A percentile compares a stretch with the other conserved stretches of the same genome.
These are phyloP conservation scores for Drosophila koepferae DNA, from an alignment of 2,888 invertebrate genomes.

Conservation along the genomic window DNA sequence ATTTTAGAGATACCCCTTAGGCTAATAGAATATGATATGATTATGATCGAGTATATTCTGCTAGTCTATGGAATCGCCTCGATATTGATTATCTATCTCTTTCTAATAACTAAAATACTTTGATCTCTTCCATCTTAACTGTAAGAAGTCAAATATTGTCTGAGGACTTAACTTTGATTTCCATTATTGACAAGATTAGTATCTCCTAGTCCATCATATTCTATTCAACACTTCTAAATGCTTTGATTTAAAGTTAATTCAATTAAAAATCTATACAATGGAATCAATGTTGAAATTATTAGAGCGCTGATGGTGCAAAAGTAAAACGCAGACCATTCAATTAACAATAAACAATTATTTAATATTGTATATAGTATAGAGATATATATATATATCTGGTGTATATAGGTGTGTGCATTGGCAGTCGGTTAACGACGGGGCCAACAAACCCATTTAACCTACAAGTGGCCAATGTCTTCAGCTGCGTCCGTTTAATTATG, in stretches of 20 bases:
- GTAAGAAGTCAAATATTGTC: not conserved
- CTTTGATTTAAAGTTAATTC: slow-evolving; percentile 41
- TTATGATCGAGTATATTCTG: not conserved
- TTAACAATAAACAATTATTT: slow-evolving; percentile 63
- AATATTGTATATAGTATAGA: slow-evolving; percentile 1
- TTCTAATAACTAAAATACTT: not conserved
- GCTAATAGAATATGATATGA: too few species aligned
- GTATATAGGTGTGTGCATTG: slow-evolving; percentile 12
- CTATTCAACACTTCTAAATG: slow-evolving; percentile 15
- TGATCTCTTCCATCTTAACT: not conserved
- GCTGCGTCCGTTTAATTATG: slow-evolving; percentile 77
- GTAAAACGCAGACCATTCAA: slow-evolving; percentile 72
- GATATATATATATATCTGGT: not conserved
- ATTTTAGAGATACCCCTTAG: slow-evolving; percentile 25
- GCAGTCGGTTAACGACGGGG: slow-evolving; percentile 45
- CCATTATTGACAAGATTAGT: not conserved
- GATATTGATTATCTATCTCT: not conserved
- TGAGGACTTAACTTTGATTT: not conserved
- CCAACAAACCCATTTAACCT: slow-evolving; percentile 82
- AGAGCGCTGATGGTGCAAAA: slow-evolving; percentile 71
- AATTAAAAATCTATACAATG: slow-evolving; percentile 54
- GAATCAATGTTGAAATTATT: slow-evolving; percentile 82
- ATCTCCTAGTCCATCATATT: not conserved
- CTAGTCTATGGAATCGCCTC: not conserved
- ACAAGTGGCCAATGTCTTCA: slow-evolving; percentile 74